Conservation (phyloP, 2,888 invertebrate species). For the Epirrhoe tristata region DNA sequence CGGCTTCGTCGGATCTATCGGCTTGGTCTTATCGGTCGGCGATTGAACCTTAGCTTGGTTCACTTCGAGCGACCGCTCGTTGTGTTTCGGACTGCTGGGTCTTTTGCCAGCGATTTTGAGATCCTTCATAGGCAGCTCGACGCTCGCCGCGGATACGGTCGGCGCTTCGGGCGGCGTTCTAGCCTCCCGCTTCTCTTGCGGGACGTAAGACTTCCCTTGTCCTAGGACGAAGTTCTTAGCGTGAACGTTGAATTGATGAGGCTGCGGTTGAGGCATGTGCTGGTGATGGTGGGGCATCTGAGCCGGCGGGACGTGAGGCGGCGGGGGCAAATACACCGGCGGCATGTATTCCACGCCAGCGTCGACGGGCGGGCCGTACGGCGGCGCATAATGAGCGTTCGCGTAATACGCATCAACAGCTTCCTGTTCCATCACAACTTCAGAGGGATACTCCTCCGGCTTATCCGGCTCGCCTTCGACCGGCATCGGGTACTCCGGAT, state of each 20-base stretch:
- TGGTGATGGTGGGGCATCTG: constrained; percentile 68
- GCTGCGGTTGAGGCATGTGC: constrained; percentile 59
- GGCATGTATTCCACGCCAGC: constrained; percentile 76
- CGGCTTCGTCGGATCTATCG: constrained; percentile 64
- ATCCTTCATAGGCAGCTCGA: constrained; percentile 78
- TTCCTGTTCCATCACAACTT: constrained; percentile 81
- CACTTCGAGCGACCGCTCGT: constrained; percentile 57
- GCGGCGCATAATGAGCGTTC: constrained; percentile 70
- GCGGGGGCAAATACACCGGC: constrained; percentile 75
- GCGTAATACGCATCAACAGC: constrained; percentile 81
- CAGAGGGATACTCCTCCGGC: constrained; percentile 78
- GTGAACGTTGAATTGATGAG: constrained; percentile 80
- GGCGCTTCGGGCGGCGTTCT: constrained; percentile 57
- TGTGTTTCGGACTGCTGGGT: constrained; percentile 73
- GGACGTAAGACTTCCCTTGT: constrained; percentile 64
- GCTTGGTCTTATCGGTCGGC: constrained; percentile 66
- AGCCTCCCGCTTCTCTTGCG: constrained; percentile 67
- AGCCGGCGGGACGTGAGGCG: constrained; percentile 67
- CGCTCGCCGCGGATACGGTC: constrained; percentile 55
- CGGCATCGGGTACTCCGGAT: constrained; percentile 76
- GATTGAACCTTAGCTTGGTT: constrained; percentile 55
- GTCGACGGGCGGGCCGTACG: constrained; percentile 74
- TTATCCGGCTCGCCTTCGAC: constrained; percentile 79
- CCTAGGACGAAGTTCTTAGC: constrained; percentile 82
- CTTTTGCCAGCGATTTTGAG: constrained; percentile 71